Percentiles rank a stretch among this genome's conserved stretches.
Conservation (phyloP, 1,140 invertebrate genomes). For the Adelges cooleyi region DNA sequence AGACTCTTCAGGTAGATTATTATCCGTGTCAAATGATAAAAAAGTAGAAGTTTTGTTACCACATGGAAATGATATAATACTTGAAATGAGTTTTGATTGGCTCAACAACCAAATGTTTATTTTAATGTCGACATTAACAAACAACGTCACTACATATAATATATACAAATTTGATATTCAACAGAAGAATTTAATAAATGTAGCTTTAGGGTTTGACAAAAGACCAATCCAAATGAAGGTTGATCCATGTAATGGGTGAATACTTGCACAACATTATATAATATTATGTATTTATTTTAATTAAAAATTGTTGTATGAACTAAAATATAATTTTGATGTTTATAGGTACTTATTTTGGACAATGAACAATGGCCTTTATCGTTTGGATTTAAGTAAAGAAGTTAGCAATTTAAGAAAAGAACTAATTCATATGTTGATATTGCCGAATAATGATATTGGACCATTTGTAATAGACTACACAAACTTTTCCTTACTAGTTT, state of each 20-base stretch:
- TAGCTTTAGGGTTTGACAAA: slow-evolving; percentile 51
- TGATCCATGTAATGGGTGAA: slow-evolving; percentile 81
- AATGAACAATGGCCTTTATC: slow-evolving; percentile 54
- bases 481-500: slow-evolving; percentile 67
- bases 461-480: slow-evolving; percentile 68
- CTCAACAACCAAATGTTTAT: slow-evolving; percentile 70
- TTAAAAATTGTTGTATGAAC: not conserved
- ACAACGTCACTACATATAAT: slow-evolving; percentile 46
- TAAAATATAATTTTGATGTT: not conserved
- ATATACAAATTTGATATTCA: slow-evolving; percentile 62
- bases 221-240: slow-evolving; percentile 68
- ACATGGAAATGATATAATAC: not conserved
- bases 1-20: slow-evolving; percentile 52
- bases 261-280: slow-evolving; percentile 6
- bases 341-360: slow-evolving; percentile 69
- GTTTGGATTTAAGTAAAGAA: slow-evolving; percentile 63
- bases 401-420: slow-evolving; percentile 53
- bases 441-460: slow-evolving; percentile 48
- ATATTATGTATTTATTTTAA: not conserved
- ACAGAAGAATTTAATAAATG: slow-evolving; percentile 52
- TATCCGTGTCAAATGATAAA: slow-evolving; percentile 41
- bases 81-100: slow-evolving; percentile 68
- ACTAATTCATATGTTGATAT: slow-evolving; percentile 45
- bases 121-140: slow-evolving; percentile 41
- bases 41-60: slow-evolving; percentile 11